Conservation (phyloP, 30 jellyfish, hydroid and myxozoan genomes). For the Clytia hemisphaerica region DNA sequence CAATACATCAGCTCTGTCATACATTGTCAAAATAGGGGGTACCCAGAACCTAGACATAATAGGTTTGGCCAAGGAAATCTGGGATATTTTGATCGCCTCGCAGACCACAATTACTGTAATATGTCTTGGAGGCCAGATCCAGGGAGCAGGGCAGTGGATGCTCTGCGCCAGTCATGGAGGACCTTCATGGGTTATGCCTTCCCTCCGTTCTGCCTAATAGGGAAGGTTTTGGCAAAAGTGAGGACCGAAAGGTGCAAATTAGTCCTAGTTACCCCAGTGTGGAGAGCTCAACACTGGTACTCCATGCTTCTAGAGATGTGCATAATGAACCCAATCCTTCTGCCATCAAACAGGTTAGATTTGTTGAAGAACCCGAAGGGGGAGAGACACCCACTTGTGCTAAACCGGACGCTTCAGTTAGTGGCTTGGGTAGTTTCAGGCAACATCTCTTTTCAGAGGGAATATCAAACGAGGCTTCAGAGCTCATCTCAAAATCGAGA, state of each 20-base stretch:
- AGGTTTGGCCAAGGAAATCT: no score
- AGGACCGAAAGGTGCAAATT: neutral
- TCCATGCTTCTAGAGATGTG: neutral
- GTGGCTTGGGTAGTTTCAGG: constrained; percentile 52
- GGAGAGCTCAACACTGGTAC: constrained; percentile 13
- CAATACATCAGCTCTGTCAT: neutral
- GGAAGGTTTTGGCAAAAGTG: neutral
- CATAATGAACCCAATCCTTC: no score
- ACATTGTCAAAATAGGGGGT: constrained; percentile 15
- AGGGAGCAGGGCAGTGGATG: constrained; percentile 18
- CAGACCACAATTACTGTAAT: no score
- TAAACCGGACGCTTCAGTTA: constrained; percentile 4
- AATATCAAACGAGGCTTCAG: neutral
- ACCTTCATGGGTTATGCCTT: constrained; percentile 27
- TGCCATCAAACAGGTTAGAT: neutral
- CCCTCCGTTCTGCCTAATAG: constrained; percentile 22
- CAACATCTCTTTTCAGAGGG: constrained; percentile 17
- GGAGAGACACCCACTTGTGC: constrained; percentile 30
- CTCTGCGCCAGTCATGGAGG: constrained; percentile 15
- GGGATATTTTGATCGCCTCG: no score
- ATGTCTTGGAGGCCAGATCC: constrained; percentile 40
- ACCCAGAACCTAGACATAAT: no score
- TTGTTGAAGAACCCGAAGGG: constrained; percentile 16
- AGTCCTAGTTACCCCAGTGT: constrained; percentile 18
- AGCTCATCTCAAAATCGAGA: constrained; percentile 22